A percentile compares a stretch with the other conserved stretches of the same genome.
Evolutionary conservation across 2,113 vertebrate species (phyloP).

Genomic region (Phrynosoma blainvillii): DNA sequence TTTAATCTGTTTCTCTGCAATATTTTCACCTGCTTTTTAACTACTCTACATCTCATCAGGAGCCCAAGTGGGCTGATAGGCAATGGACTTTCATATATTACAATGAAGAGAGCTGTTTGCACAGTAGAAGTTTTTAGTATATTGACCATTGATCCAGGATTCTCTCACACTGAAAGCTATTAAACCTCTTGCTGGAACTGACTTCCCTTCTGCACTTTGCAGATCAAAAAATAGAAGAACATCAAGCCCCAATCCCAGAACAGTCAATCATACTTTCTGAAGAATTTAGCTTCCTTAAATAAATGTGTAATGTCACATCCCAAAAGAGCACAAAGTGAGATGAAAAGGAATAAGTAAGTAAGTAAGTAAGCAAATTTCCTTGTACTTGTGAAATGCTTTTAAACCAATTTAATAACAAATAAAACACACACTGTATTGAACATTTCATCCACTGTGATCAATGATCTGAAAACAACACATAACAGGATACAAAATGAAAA

Average conservation of each 20-base stretch:
- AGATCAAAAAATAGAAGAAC: background rate
- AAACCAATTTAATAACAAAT: background rate
- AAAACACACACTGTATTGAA: background rate
- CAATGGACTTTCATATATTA: too few species aligned
- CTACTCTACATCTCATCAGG: too few species aligned
- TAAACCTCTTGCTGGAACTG: background rate
- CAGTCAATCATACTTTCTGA: background rate
- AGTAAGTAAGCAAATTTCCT: background rate
- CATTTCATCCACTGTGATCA: background rate
- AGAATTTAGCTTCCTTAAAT: background rate
- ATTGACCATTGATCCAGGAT: background rate
- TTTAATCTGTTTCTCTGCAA: too few species aligned
- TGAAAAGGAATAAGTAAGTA: background rate
- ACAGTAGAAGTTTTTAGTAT: too few species aligned
- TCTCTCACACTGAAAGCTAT: background rate
- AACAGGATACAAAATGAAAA: background rate
- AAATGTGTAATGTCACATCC: background rate
- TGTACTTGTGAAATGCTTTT: background rate
- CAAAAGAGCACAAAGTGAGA: background rate
- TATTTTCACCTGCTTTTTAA: too few species aligned
- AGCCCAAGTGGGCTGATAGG: too few species aligned
- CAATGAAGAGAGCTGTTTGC: too few species aligned
- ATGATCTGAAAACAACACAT: background rate
- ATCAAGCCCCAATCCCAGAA: background rate
- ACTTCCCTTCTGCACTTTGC: background rate